Evolutionary conservation across 2,113 vertebrate species (phyloP), one percentile per base, ranked within the genome.

Genomic region (Mohoua ochrocephala): DNA sequence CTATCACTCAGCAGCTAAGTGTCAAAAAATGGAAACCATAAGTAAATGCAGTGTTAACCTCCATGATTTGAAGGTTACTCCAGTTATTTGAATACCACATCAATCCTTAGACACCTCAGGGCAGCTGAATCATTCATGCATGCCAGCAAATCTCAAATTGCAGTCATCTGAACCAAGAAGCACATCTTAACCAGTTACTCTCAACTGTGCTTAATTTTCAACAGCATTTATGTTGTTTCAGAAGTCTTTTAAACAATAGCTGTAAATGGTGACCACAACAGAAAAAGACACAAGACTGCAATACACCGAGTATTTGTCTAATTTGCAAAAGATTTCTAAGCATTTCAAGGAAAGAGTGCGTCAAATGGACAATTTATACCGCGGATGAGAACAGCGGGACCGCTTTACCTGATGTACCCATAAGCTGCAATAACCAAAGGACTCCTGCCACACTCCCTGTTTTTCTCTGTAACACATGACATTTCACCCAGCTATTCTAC

Each of bases 21-120:
- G 59, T 63, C 85, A 87, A 96, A 93, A 96, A 93, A 87, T 67
- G 59, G 89, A 93, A 96, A 85, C 63, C 54, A 5, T 67, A 89
- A 91, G 67, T 35, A 85, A 95, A 88, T 9, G 35, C 64, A 75
- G 37, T 17, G 37, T 86, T 88, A 95, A 92, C 88, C 73, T 80
- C 44, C 47, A 35, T 8, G 49, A 87, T 76, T 73, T 82, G 89
- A 89, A 93, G 79, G 83, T 74, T 84, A 84, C 44, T 88, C n/a
- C 68, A n/a, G 52, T 88, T 90, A 91, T 56, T 22, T 52, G 75
- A 94, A 70, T 86, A 80, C 27, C 56, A 84, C 85, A 88, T 93
- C 71, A 88, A 84, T 88, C 67, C 87, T 85, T 47, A 85, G 45
- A 69, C 93, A 91, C 89, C 84, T 95, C 70, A 41, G 68, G 85